Conservation (phyloP, 1,140 invertebrate genomes). For the Nixonia krombeini region DNA sequence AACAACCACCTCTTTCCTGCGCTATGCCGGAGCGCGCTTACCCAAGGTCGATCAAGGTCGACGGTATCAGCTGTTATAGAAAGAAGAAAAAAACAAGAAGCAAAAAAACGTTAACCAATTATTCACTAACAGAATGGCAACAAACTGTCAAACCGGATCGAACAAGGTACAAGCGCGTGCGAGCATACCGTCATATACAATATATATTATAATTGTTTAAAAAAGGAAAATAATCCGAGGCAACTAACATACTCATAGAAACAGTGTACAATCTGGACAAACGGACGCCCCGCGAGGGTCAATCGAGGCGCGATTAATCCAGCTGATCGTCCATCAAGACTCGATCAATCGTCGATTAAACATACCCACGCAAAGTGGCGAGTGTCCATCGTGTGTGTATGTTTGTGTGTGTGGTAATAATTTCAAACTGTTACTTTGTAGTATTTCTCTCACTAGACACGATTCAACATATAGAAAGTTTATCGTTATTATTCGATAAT, state of each 20-base stretch:
- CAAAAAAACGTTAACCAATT: no score
- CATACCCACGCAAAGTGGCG: constrained; percentile 39
- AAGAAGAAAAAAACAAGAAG: no score
- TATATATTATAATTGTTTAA: constrained; percentile 41
- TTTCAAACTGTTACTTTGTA: constrained; percentile 62
- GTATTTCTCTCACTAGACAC: constrained; percentile 68
- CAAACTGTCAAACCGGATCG: no score
- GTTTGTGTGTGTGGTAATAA: constrained; percentile 55
- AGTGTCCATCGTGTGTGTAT: constrained; percentile 20
- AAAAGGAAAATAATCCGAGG: constrained; percentile 51
- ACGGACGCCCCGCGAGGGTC: background rate
- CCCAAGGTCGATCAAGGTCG: no score
- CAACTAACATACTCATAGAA: constrained; percentile 58
- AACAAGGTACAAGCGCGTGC: no score
- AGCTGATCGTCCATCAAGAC: no score
- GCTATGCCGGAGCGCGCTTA: no score
- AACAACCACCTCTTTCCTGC: constrained; percentile 62
- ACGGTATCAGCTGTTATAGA: no score
- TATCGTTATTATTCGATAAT: constrained; percentile 68
- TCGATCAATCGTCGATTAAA: no score
- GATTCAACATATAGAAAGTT: constrained; percentile 71
- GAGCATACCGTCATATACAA: no score
- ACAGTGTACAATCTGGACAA: constrained; percentile 41
- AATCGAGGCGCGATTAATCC: background rate
- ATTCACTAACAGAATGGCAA: no score